These are phyloP conservation scores for Anoplophora glabripennis DNA, from an alignment of 1,140 invertebrate genomes.

Conservation along the genomic window DNA sequence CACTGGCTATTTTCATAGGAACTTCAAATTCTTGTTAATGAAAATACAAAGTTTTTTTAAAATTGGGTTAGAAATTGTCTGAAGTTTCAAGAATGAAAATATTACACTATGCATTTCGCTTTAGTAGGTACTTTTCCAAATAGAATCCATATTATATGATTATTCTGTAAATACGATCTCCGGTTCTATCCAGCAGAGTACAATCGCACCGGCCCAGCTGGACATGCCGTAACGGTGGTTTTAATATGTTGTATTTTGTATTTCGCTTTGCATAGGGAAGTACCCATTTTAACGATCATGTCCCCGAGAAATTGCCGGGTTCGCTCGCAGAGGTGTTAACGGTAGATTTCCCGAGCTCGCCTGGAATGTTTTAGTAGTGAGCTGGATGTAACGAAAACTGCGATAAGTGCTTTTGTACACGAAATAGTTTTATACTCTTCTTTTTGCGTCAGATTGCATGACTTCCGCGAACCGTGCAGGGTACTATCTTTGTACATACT, in stretches of 20 bases:
- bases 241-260: constrained; percentile 4
- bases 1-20: too few species aligned
- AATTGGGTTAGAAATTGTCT: too few species aligned
- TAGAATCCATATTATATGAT: too few species aligned
- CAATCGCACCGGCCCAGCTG: too few species aligned
- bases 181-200: too few species aligned
- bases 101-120: too few species aligned
- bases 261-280: constrained; percentile 12
- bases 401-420: constrained; percentile 8
- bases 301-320: constrained; percentile 13
- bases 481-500: too few species aligned
- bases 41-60: too few species aligned
- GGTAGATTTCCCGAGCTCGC: constrained; percentile 11
- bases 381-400: constrained; percentile 10
- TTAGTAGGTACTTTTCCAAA: too few species aligned
- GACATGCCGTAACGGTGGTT: not conserved
- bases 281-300: constrained; percentile 22
- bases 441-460: constrained; percentile 8
- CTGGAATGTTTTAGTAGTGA: constrained; percentile 14
- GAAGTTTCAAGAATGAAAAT: too few species aligned
- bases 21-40: too few species aligned
- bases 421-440: constrained; percentile 19
- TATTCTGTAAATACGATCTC: too few species aligned
- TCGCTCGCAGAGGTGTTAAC: constrained; percentile 15
- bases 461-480: constrained; percentile 1